These are phyloP conservation scores for Autographa pulchrina DNA, from an alignment of 2,888 invertebrate species.

Conservation along the genomic window DNA sequence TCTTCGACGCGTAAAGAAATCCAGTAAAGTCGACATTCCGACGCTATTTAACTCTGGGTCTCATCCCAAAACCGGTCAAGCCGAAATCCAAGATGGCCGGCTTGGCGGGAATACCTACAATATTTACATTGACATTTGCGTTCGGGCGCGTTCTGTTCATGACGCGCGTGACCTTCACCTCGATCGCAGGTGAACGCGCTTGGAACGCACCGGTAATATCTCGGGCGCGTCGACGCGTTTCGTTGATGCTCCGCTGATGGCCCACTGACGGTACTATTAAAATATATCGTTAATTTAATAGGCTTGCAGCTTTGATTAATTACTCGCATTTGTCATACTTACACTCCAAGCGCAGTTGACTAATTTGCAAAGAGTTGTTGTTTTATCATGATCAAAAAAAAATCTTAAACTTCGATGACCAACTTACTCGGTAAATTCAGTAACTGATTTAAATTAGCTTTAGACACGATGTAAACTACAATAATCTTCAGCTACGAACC, in stretches of 20 bases:
- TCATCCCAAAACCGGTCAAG: conserved; percentile 79
- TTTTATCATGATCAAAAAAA: neutral
- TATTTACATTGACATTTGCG: conserved; percentile 82
- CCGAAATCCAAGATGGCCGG: conserved; percentile 82
- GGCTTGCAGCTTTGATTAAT: conserved; percentile 19
- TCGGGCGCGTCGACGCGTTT: conserved; percentile 60
- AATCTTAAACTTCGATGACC: neutral
- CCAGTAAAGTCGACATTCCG: conserved; percentile 73
- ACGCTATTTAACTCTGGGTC: conserved; percentile 58
- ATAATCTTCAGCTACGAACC: conserved; percentile 22
- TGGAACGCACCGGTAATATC: conserved; percentile 66
- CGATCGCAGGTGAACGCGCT: conserved; percentile 83
- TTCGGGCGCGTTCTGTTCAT: conserved; percentile 72
- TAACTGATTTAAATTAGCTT: conserved; percentile 5
- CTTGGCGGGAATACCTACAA: conserved; percentile 76
- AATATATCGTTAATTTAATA: conserved; percentile 35
- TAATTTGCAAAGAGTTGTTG: neutral
- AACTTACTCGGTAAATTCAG: neutral
- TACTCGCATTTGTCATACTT: conserved; percentile 37
- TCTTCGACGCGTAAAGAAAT: conserved; percentile 58
- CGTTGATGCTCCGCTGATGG: conserved; percentile 44
- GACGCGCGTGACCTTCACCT: conserved; percentile 85
- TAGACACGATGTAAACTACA: conserved; percentile 30
- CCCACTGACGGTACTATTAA: conserved; percentile 27
- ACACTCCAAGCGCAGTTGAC: neutral